Percentiles rank a stretch among this genome's conserved stretches.
These are phyloP conservation scores for Zalophus californianus DNA, from an alignment of 2,797 vertebrate genomes.

Conservation along the genomic window DNA sequence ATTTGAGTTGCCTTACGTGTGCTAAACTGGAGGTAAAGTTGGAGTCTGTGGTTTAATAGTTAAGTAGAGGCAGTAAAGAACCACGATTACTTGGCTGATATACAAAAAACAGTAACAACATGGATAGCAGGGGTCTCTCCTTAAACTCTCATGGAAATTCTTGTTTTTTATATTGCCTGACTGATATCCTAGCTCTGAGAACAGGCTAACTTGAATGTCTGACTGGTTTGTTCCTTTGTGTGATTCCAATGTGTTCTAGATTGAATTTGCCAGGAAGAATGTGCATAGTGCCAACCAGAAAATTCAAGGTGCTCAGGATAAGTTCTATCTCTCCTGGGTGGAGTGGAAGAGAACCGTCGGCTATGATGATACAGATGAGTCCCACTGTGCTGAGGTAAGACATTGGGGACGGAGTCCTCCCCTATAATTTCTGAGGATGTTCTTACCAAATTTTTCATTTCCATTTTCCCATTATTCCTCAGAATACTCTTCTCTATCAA, in stretches of 20 bases:
- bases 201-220: not conserved
- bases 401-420: not conserved
- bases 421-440: not conserved
- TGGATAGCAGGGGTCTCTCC: not conserved
- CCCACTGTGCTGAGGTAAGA: conserved; percentile 86
- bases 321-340: conserved; percentile 88
- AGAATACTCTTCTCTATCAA: not conserved
- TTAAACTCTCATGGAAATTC: not conserved
- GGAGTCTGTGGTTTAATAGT: not conserved
- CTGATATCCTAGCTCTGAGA: not conserved
- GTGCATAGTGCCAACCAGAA: conserved; percentile 92
- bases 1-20: not conserved
- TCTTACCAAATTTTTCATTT: not conserved
- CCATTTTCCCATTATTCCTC: not conserved
- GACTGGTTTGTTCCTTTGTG: not conserved
- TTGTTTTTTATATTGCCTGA: not conserved
- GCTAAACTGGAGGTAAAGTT: not conserved
- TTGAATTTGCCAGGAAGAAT: conserved; percentile 93
- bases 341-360: conserved; percentile 90
- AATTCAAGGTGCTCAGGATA: conserved; percentile 90
- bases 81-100: not conserved
- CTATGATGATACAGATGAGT: conserved; percentile 84
- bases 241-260: conserved; percentile 88
- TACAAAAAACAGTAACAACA: not conserved
- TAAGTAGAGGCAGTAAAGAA: not conserved